Evolutionary conservation across 2,113 vertebrate genomes (phyloP).

Genomic region (Rousettus leschenaultii): DNA sequence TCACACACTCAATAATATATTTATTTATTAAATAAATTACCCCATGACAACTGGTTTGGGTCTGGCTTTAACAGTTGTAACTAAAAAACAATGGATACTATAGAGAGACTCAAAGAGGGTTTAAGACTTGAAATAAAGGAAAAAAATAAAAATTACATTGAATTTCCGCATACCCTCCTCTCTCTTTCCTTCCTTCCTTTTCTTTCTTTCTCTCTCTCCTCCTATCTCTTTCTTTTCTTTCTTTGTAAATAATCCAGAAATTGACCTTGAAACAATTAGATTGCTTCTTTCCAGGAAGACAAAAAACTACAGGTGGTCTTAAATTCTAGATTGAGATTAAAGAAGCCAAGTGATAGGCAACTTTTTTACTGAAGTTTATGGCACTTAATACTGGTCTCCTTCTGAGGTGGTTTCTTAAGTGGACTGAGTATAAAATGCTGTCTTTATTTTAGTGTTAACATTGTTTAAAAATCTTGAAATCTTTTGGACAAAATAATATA

Average conservation of each 20-base stretch:
- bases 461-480: slow-evolving; percentile 50
- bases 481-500: slow-evolving; percentile 49
- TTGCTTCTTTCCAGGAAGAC: background rate
- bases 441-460: slow-evolving; percentile 17
- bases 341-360: background rate
- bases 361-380: background rate
- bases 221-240: background rate
- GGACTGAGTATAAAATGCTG: background rate
- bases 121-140: background rate
- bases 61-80: background rate
- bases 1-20: background rate
- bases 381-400: slow-evolving; percentile 9
- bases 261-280: background rate
- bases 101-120: background rate
- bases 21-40: background rate
- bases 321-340: background rate
- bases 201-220: accelerated
- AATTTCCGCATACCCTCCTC: background rate
- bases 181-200: background rate
- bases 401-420: background rate
- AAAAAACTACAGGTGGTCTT: background rate
- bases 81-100: background rate
- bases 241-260: background rate
- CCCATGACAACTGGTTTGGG: background rate
- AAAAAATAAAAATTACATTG: background rate